Percentiles rank a stretch among this genome's conserved stretches.
Evolutionary conservation across 2,113 vertebrate genomes (phyloP).

Genomic region (Callipepla squamata): DNA sequence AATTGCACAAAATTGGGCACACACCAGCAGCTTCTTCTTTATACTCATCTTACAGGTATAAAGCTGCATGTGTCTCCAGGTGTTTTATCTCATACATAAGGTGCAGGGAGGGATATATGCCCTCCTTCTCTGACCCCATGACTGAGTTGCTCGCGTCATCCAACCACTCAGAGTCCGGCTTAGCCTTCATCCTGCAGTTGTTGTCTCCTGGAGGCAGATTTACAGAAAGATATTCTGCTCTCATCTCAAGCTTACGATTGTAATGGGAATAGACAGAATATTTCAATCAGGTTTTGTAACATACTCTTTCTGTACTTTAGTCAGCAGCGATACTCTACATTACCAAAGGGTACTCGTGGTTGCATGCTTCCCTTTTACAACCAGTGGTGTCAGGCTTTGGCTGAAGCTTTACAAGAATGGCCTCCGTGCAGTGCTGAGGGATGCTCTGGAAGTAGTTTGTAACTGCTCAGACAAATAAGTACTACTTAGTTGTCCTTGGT

Average conservation of each 20-base stretch:
- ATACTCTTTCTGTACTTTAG: background rate
- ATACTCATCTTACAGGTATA: background rate
- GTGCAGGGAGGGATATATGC: background rate
- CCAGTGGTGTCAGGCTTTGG: background rate
- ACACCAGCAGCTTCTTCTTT: background rate
- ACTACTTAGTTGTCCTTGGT: background rate
- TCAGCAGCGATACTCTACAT: background rate
- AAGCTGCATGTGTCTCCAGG: background rate
- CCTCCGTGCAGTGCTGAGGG: background rate
- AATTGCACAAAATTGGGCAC: background rate
- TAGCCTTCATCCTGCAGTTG: background rate
- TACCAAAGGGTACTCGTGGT: background rate
- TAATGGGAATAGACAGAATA: background rate
- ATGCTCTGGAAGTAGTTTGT: background rate
- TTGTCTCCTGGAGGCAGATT: background rate
- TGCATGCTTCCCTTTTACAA: rapidly evolving
- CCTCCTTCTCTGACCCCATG: rapidly evolving
- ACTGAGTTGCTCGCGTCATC: background rate
- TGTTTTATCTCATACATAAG: background rate
- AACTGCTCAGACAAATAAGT: background rate
- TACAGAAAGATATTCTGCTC: background rate
- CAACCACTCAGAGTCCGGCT: background rate
- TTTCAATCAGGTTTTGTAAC: background rate
- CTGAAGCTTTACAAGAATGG: background rate
- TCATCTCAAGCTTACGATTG: background rate